These are phyloP conservation scores for Tympanoctomys barrerae DNA, from an alignment of 2,797 vertebrate species.

Conservation along the genomic window DNA sequence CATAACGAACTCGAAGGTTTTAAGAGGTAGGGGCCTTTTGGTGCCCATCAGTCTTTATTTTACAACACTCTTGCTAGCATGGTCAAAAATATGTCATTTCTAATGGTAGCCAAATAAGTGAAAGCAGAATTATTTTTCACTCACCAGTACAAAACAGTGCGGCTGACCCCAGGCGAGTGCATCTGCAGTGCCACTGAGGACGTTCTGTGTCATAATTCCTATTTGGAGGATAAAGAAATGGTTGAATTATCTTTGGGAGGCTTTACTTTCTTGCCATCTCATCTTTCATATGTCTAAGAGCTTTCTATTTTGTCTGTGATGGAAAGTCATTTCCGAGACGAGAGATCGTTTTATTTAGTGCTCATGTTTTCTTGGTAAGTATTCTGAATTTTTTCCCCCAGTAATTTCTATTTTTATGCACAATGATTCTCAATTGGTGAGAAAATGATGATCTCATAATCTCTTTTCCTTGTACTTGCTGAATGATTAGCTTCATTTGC, in stretches of 20 bases:
- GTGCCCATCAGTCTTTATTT: neutral
- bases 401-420: constrained; percentile 81
- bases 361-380: constrained; percentile 74
- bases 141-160: constrained; percentile 16
- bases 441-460: constrained; percentile 83
- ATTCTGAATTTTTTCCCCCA: constrained; percentile 69
- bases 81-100: neutral
- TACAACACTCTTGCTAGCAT: neutral
- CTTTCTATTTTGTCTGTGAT: constrained; percentile 57
- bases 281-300: constrained; percentile 43
- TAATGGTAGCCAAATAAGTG: constrained; percentile 56
- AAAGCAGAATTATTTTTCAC: neutral
- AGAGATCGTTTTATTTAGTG: constrained; percentile 71
- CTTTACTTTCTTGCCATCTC: constrained; percentile 8
- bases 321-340: constrained; percentile 62
- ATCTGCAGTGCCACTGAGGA: neutral
- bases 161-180: neutral
- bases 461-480: constrained; percentile 68
- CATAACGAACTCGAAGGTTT: neutral
- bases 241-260: constrained; percentile 8
- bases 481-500: constrained; percentile 78
- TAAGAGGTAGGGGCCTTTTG: neutral
- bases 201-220: neutral
- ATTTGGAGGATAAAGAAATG: constrained; percentile 34
- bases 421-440: constrained; percentile 80